Evolutionary conservation across 2,888 invertebrate genomes (phyloP), one percentile per base, ranked within the genome.

Genomic region (Xanthia togata): DNA sequence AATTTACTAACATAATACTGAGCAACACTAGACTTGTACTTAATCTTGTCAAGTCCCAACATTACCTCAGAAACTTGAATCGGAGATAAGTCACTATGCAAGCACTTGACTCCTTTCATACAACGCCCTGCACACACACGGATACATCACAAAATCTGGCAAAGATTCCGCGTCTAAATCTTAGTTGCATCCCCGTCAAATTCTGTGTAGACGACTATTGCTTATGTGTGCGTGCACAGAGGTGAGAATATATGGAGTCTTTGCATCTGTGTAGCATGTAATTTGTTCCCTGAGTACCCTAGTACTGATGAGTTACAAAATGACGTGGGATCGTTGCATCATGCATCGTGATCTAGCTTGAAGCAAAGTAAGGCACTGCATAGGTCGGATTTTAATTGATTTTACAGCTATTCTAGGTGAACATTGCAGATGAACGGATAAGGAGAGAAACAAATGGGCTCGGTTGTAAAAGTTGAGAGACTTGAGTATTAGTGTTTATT

Each of bases 241-340:
- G 31, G 14, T 41, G 11, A 60, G 31, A 77, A 63, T 67, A 2
- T 53, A 62, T n/a, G 53, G 14, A 73, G 70, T 76, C 2, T 41
- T 62, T 14, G 55, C 55, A 53, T 63, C 35, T 64, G 23, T 59
- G 35, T 44, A 57, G 35, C 53, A 55, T 65, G 59, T 67, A 81
- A 85, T 82, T 74, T 77, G 82, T 63, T 60, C 71, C 38, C 69
- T 55, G 59, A 82, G 77, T 72, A 80, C 70, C 60, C 53, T 53
- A 20, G 81, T 81, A 81, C 84, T 88, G 89, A 90, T 91, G 90
- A 89, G 88, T 89, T 92, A 89, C 92, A 91, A 92, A 92, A 92
- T 90, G 90, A 91, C 88, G 90, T 90, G 90, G 88, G 90, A 90
- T 86, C 76, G 81, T 90, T 92, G 90, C 92, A 76, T 88, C 89